Percentiles rank a stretch among this genome's conserved stretches.
phyloP scores from a whole-genome alignment of 23 tunicate genomes.

The Ascidia mentula region DNA sequence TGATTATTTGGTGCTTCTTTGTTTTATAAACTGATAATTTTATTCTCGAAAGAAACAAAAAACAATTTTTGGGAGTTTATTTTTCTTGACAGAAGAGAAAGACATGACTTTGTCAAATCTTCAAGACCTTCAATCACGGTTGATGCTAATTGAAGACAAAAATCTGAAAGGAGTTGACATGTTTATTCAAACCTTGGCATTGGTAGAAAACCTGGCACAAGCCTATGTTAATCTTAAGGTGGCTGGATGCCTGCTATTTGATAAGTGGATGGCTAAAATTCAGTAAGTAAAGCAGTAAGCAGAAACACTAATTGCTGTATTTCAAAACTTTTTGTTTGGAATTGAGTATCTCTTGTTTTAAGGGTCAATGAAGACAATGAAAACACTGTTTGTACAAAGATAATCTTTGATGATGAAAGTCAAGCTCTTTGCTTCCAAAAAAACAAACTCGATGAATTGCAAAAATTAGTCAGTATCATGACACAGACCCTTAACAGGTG shows the following conservation, averaged over 20 bases:
- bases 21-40: too few relatives aligned
- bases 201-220: conserved; percentile 45
- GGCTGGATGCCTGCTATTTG: conserved; percentile 64
- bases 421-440: not conserved
- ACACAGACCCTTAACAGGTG: not conserved
- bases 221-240: conserved; percentile 40
- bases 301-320: not conserved
- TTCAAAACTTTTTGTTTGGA: not conserved
- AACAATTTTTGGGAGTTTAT: too few relatives aligned
- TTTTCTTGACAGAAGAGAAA: not conserved
- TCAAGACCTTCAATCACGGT: conserved; percentile 46
- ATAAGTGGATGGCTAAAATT: conserved; percentile 48
- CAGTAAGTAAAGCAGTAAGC: conserved; percentile 20
- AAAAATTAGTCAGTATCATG: not conserved
- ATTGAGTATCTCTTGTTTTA: too few relatives aligned
- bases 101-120: conserved; percentile 33
- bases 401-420: not conserved
- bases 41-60: too few relatives aligned
- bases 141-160: conserved; percentile 74
- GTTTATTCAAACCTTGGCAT: conserved; percentile 33
- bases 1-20: too few relatives aligned
- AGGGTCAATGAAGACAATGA: conserved; percentile 76
- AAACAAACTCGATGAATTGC: not conserved
- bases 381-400: not conserved
- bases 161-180: conserved; percentile 44